phyloP scores from a whole-genome alignment of 2,113 vertebrate species.

The Cyrtonyx montezumae region DNA sequence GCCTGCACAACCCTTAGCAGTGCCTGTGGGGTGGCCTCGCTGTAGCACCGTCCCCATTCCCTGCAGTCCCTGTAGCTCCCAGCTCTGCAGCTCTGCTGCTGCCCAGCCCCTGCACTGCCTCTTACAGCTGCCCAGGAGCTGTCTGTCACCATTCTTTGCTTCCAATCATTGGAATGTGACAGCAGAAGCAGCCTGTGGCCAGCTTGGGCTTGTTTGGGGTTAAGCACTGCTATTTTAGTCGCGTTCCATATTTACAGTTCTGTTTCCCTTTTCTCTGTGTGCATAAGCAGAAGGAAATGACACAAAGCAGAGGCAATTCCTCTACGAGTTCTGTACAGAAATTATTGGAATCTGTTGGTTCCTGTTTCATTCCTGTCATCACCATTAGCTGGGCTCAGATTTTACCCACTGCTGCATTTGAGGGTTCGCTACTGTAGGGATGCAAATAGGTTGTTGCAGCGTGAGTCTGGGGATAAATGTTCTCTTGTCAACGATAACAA shows the following conservation, averaged over 20 bases:
- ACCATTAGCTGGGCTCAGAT: rapidly evolving
- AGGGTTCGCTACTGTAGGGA: rapidly evolving
- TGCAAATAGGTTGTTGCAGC: rapidly evolving
- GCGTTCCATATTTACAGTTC: rapidly evolving
- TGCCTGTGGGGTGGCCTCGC: background rate
- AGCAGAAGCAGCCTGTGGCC: background rate
- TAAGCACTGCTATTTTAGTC: rapidly evolving
- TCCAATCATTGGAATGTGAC: background rate
- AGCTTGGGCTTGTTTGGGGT: background rate
- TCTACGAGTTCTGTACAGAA: too few species aligned
- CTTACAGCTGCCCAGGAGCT: background rate
- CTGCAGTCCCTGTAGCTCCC: background rate
- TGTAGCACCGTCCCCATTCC: too few species aligned
- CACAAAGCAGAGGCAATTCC: rapidly evolving
- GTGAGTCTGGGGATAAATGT: rapidly evolving
- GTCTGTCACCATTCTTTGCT: background rate
- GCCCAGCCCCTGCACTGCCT: background rate
- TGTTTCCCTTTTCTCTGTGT: background rate
- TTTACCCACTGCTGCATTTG: rapidly evolving
- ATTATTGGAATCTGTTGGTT: background rate
- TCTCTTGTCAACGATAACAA: rapidly evolving
- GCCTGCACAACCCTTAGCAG: background rate
- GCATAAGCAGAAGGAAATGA: background rate
- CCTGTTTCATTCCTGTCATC: background rate
- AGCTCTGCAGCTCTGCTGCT: background rate